Base-by-base conservation (phyloP, 2,113 vertebrate species). In the Platysternon megacephalum region DNA sequence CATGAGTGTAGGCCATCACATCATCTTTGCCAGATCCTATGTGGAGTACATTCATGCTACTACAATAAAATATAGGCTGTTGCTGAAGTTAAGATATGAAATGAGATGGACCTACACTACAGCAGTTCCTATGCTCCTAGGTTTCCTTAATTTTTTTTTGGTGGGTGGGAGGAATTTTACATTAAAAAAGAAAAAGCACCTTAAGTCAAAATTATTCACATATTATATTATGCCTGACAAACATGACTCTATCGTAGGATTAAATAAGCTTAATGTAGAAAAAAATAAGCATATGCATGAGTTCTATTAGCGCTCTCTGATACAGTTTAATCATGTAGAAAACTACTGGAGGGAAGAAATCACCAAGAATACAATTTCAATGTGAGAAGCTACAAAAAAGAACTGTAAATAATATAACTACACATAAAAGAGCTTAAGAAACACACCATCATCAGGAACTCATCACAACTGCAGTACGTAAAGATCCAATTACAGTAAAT, bases 301-400 rank as follows among this genome's bases (percentile, higher is more conserved):
- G 88, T 97, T 90, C 86, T 84, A 85, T 90, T 92, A 87, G 79
- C 90, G 93, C 89, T 88, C 79, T 91, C 90, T 94, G 94, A 91
- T 97, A 94, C 0, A 0, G 86, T 83, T 93, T 95, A 97, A 97
- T 97, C 95, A 93, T 95, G 96, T 97, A 97, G 94, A 97, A 98
- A 97, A 97, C 89, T 89, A 95, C 96, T 95, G 94, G 94, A 97
- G 95, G 97, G 94, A 90, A 97, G 87, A 95, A 96, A 92, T 91
- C 92, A 91, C 86, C 82, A 92, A 90, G 95, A 93, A 92, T 88
- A 82, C 89, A 85, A 84, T 94, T 94, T 82, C 91, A 86, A 1
- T 91, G 92, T 94, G 93, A 97, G 93, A 94, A 91, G 96, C 92
- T 85, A 51, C 88, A 88, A 93, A 91, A 68, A 93, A 91, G 49